These are phyloP conservation scores for Montipora capricornis DNA, from an alignment of 64 coral and sea anemone genomes.

Conservation along the genomic window DNA sequence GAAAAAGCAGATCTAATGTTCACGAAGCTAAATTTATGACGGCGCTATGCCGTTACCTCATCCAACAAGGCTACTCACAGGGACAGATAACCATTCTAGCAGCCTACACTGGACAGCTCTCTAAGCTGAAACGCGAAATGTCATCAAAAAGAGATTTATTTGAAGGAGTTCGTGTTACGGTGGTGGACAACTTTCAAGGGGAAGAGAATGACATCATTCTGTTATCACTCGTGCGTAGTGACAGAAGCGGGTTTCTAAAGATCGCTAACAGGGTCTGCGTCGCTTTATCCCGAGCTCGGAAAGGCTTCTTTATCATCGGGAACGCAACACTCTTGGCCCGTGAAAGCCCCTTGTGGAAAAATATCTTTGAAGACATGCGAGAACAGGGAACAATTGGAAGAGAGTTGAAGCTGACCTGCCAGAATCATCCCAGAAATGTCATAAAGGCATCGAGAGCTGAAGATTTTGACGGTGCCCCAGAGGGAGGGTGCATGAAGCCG, in stretches of 20 bases:
- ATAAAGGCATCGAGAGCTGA: conserved; percentile 28
- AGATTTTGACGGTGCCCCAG: conserved; percentile 63
- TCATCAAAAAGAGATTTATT: conserved; percentile 42
- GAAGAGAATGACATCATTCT: conserved; percentile 44
- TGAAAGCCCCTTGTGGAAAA: conserved; percentile 71
- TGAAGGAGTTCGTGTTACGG: conserved; percentile 59
- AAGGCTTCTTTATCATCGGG: conserved; percentile 35
- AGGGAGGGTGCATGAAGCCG: conserved; percentile 58
- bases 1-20: conserved; percentile 67
- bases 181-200: conserved; percentile 80
- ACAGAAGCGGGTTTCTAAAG: conserved; percentile 17
- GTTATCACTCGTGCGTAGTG: conserved; percentile 4
- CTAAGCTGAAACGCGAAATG: conserved; percentile 61
- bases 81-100: conserved; percentile 72
- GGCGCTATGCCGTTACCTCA: conserved; percentile 72
- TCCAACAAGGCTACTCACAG: conserved; percentile 70
- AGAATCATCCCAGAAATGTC: conserved; percentile 51
- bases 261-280: conserved; percentile 31
- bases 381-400: conserved; percentile 4
- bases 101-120: conserved; percentile 79
- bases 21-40: conserved; percentile 78
- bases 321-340: neutral
- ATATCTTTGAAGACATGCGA: conserved; percentile 75
- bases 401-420: conserved; percentile 52
- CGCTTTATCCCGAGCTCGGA: conserved; percentile 28